A percentile compares a stretch with the other conserved stretches of the same genome.
Conservation (phyloP, 2,888 invertebrate genomes). For the Drosophila meridiana region DNA sequence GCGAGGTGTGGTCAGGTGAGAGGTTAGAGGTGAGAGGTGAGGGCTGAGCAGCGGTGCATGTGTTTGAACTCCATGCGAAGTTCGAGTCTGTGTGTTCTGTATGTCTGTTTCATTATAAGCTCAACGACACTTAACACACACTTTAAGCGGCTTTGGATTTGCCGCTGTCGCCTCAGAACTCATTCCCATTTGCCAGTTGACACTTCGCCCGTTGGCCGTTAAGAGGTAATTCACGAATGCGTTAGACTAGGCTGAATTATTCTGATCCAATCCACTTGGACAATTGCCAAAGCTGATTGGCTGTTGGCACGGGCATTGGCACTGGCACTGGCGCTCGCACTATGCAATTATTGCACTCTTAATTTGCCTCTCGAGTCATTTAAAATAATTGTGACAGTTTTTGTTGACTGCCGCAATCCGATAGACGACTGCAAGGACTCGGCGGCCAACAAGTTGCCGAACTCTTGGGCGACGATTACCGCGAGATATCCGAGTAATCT, state of each 20-base stretch:
- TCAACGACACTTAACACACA: slow-evolving; percentile 73
- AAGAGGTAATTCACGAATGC: slow-evolving; percentile 15
- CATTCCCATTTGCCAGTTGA: slow-evolving; percentile 18
- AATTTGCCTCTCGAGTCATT: slow-evolving; percentile 75
- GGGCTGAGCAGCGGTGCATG: neutral
- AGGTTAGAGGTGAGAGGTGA: neutral
- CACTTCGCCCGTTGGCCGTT: slow-evolving; percentile 18
- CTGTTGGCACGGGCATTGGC: slow-evolving; percentile 5
- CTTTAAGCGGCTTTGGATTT: slow-evolving; percentile 74
- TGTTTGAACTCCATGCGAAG: slow-evolving; percentile 11
- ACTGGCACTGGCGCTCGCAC: slow-evolving; percentile 60
- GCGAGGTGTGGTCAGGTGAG: neutral
- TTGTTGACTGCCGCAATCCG: slow-evolving; percentile 1
- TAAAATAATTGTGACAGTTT: slow-evolving; percentile 71
- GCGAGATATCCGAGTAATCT: neutral
- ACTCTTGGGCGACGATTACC: slow-evolving; percentile 6
- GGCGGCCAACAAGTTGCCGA: slow-evolving; percentile 61
- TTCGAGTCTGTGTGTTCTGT: slow-evolving; percentile 16
- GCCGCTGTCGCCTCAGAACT: slow-evolving; percentile 23
- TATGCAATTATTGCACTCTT: slow-evolving; percentile 73
- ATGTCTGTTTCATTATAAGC: slow-evolving; percentile 70
- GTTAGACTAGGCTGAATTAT: slow-evolving; percentile 44
- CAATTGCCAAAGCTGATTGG: slow-evolving; percentile 26
- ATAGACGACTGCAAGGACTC: slow-evolving; percentile 35
- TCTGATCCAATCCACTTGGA: slow-evolving; percentile 52